Percentiles rank a stretch among this genome's conserved stretches.
phyloP scores from a whole-genome alignment of 2,797 vertebrate genomes.

The Diglossa cyanea region DNA sequence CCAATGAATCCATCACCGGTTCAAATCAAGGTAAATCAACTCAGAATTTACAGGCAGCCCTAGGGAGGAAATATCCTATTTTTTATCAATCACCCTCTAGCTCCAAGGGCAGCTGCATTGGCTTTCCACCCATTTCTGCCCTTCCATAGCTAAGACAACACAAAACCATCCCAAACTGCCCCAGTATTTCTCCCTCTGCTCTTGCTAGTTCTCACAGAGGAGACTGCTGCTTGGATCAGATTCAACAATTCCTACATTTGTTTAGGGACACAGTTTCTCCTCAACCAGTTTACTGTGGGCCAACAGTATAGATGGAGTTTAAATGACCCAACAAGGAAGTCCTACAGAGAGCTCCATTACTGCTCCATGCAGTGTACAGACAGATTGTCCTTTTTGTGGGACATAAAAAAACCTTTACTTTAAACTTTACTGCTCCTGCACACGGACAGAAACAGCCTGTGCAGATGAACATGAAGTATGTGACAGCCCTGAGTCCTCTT shows the following conservation, averaged over 20 bases:
- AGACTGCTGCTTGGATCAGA: background rate
- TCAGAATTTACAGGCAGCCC: background rate
- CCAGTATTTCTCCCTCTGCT: background rate
- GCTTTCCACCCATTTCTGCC: background rate
- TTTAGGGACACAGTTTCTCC: background rate
- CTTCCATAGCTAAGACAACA: background rate
- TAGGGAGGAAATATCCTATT: background rate
- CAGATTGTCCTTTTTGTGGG: background rate
- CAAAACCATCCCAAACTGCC: background rate
- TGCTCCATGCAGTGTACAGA: background rate
- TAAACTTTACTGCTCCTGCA: background rate
- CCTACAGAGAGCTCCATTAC: background rate
- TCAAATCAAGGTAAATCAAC: conserved; percentile 1
- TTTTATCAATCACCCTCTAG: background rate
- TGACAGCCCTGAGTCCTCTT: background rate
- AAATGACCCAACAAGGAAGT: background rate
- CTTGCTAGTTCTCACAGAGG: background rate
- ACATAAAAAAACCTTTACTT: background rate
- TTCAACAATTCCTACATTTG: background rate
- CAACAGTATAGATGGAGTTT: background rate
- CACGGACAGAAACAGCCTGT: background rate
- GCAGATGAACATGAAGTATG: background rate
- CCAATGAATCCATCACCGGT: background rate
- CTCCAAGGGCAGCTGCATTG: background rate
- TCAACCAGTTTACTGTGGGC: background rate